A percentile compares a stretch with the other conserved stretches of the same genome.
Conservation (phyloP, 2,797 vertebrate genomes). For the Ceryle rudis region DNA sequence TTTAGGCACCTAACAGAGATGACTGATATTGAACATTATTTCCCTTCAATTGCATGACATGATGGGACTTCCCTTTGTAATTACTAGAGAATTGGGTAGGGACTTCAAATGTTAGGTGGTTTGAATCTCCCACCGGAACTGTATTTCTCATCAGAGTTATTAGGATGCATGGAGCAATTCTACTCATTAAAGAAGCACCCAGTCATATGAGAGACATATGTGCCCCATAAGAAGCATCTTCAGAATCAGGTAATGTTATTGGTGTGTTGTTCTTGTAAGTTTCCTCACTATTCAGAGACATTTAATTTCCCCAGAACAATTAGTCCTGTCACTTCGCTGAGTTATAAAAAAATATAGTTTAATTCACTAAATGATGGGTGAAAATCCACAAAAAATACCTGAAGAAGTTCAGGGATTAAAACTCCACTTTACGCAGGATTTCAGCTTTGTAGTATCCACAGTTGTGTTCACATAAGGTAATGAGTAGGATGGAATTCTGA, state of each 20-base stretch:
- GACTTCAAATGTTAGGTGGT: not conserved
- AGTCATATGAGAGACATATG: not conserved
- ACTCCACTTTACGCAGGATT: not conserved
- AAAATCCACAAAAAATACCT: not conserved
- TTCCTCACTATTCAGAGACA: not conserved
- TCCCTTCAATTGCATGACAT: not conserved
- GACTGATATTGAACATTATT: not conserved
- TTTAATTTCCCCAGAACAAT: not conserved
- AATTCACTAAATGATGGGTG: not conserved
- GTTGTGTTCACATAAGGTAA: not conserved
- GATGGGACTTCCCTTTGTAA: not conserved
- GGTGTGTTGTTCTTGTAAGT: not conserved
- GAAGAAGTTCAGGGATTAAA: not conserved
- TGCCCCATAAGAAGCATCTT: not conserved
- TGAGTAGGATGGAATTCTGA: not conserved
- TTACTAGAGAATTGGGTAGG: not conserved
- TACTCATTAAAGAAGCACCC: rapidly evolving
- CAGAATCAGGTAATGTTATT: not conserved
- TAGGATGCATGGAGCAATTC: not conserved
- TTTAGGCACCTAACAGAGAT: not conserved
- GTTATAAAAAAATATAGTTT: not conserved
- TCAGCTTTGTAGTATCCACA: not conserved
- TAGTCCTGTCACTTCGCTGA: not conserved
- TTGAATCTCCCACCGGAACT: not conserved
- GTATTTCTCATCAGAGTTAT: not conserved